These are phyloP conservation scores for Myrmophylax atrothorax DNA, from an alignment of 2,113 vertebrate species.

Conservation along the genomic window DNA sequence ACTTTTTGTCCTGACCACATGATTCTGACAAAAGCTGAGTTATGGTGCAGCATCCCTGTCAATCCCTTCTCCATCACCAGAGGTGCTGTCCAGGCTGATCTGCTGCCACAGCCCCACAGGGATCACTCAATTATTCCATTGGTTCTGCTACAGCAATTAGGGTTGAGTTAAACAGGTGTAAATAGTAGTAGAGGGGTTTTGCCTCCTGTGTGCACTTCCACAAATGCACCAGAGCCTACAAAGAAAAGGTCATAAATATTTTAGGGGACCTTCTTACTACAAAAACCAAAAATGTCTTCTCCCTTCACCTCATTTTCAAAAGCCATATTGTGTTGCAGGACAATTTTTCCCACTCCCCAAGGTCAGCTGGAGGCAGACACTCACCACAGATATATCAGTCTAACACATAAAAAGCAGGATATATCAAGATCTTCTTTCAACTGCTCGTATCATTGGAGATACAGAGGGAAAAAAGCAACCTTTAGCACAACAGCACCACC, in stretches of 20 bases:
- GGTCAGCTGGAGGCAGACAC: neutral
- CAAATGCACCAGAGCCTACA: neutral
- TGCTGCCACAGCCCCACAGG: neutral
- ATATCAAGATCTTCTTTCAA: neutral
- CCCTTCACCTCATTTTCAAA: neutral
- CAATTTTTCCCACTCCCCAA: neutral
- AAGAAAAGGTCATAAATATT: neutral
- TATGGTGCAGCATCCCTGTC: rapidly evolving
- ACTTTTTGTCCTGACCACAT: neutral
- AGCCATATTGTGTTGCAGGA: neutral
- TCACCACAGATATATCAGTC: neutral
- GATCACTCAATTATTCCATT: neutral
- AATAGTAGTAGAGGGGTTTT: neutral
- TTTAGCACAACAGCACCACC: neutral
- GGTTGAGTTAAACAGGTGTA: neutral
- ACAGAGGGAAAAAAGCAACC: neutral
- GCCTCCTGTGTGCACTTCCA: neutral
- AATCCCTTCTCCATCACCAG: neutral
- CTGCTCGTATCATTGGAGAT: neutral
- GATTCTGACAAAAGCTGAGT: neutral
- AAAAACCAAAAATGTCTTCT: neutral
- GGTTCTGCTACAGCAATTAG: neutral
- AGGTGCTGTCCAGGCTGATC: neutral
- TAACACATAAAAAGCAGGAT: neutral
- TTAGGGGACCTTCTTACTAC: neutral